A percentile compares a stretch with the other conserved stretches of the same genome.
These are phyloP conservation scores for Cisticola juncidis DNA, from an alignment of 2,113 vertebrate species.

Conservation along the genomic window DNA sequence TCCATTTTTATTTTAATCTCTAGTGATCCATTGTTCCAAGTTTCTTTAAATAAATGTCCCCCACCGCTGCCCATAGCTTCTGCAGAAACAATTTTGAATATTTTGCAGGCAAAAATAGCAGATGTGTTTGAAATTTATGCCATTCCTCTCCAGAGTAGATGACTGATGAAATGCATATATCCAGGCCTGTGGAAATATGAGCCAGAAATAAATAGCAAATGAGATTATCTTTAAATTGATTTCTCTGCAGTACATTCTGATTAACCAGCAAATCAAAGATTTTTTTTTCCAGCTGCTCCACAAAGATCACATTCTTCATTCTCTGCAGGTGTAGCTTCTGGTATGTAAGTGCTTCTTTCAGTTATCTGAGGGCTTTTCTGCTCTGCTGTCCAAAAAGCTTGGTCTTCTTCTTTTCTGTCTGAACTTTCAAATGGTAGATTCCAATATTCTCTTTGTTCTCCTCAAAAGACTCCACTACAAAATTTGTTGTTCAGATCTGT, in stretches of 20 bases:
- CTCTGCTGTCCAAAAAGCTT: not conserved
- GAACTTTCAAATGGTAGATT: not conserved
- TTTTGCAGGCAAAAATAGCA: constrained; percentile 50
- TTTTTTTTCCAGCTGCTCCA: not conserved
- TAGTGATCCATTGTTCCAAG: constrained; percentile 47
- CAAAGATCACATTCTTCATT: constrained; percentile 10
- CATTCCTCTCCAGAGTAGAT: constrained; percentile 9
- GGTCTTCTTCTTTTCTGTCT: not conserved
- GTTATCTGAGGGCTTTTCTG: not conserved
- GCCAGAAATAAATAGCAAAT: constrained; percentile 51
- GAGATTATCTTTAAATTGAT: constrained; percentile 55
- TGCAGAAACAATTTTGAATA: constrained; percentile 52
- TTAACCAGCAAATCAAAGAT: constrained; percentile 38
- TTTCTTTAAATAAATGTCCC: constrained; percentile 52
- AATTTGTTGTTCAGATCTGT: not conserved
- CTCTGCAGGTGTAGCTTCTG: not conserved
- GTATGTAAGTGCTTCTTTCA: not conserved
- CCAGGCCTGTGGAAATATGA: constrained; percentile 29
- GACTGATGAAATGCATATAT: constrained; percentile 53
- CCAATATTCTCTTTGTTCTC: not conserved
- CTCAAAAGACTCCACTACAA: not conserved
- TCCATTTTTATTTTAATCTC: constrained; percentile 56
- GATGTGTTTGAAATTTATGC: constrained; percentile 51
- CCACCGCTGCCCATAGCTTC: constrained; percentile 31
- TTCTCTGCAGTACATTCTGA: constrained; percentile 42